Evolutionary conservation across 1,140 invertebrate genomes (phyloP), one percentile per base, ranked within the genome.

Genomic region (Pseudoatta argentina): DNA sequence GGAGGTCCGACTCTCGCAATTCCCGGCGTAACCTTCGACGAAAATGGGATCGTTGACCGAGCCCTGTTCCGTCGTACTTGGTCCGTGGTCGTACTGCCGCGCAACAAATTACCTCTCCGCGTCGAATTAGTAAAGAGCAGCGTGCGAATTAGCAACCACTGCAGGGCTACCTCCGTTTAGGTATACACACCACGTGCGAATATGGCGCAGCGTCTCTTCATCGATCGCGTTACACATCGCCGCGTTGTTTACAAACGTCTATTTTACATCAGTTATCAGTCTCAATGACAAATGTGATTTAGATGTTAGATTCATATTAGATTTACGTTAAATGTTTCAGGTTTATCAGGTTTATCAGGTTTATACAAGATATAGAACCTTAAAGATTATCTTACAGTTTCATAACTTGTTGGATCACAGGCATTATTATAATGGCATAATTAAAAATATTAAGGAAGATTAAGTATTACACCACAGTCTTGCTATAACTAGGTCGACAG

Each of bases 21-120:
- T 91, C 86, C 86, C 88, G 61, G 53, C 86, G 82, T 88, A 87
- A 92, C 88, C 87, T 91, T 83, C 88, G 88, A 90, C 87, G 91
- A 92, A 92, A 92, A 92, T 91, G 81, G 73, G 88, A 87, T 90
- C 67, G 72, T 59, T 48, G 59, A 55, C 44, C 75, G 12, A 44
- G 27, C 39, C 39, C 27, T 16, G 44, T 21, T 2, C n/a, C 30
- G 4, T 27, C 30, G 44, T 3, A 39, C 44, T 12, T 64, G 8
- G 27, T 24, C 30, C 44, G 7, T 64, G 8, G 27, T 24, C 8
- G 44, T 57, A 8, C 0, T 7, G 34, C 63, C 55, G 24, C 76
- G 44, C 63, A 59, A 89, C 59, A 77, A 55, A 89, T 88, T 89
- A 86, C 53, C 67, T 78, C 8, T 57, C 61, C 75, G 69, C 75